These are phyloP conservation scores for Pachycephus smyrnensis DNA, from an alignment of 2,888 invertebrate species.

Conservation along the genomic window DNA sequence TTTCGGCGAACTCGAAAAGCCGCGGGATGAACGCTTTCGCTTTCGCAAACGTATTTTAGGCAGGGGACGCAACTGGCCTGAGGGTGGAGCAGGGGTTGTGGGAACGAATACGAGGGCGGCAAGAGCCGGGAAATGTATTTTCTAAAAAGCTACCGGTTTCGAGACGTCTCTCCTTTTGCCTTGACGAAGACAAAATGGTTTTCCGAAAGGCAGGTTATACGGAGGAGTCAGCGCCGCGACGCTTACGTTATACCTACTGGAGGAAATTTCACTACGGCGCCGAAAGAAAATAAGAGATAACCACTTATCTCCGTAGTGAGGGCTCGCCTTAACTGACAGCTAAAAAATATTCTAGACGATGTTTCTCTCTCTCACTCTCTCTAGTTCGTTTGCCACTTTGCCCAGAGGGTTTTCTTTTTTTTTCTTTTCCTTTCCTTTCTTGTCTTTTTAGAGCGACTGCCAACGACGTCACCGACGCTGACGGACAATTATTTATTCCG, in stretches of 20 bases:
- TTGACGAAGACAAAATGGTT: slow-evolving; percentile 9
- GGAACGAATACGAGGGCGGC: not conserved
- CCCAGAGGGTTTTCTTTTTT: not conserved
- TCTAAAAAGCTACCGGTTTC: not conserved
- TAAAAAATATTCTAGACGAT: not conserved
- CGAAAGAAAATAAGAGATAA: slow-evolving; percentile 13
- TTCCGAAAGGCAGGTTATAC: slow-evolving; percentile 2
- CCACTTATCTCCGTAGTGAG: slow-evolving; percentile 14
- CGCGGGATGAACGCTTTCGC: slow-evolving; percentile 12
- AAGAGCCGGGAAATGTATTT: slow-evolving; percentile 4
- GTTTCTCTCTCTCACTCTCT: no score
- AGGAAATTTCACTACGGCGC: slow-evolving; percentile 6
- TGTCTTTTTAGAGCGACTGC: not conserved
- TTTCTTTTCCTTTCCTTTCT: not conserved
- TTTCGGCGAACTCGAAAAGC: slow-evolving; percentile 9
- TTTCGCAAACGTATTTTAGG: slow-evolving; percentile 2
- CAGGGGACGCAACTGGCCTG: not conserved
- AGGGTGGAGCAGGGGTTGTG: not conserved
- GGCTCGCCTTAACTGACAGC: slow-evolving; percentile 4
- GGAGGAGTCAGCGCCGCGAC: not conserved
- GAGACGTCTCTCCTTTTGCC: not conserved
- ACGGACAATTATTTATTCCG: not conserved
- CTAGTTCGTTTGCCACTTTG: not conserved
- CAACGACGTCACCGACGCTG: not conserved
- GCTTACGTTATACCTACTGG: not conserved